Conservation (phyloP, 2,113 vertebrate genomes). For the Toxotes jaculatrix region DNA sequence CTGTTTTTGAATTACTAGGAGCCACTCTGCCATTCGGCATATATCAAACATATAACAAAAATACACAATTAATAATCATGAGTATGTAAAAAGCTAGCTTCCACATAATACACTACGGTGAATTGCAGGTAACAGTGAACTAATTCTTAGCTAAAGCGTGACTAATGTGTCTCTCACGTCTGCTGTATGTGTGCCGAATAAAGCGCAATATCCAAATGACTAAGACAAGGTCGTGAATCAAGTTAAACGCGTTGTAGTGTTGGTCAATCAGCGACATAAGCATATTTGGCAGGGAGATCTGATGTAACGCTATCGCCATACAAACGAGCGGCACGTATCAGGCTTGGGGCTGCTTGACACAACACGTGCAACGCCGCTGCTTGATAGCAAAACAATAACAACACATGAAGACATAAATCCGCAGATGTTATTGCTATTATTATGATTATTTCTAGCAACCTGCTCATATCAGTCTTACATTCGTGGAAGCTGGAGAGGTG, state of each 20-base stretch:
- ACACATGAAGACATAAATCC: background rate
- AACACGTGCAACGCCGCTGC: constrained; percentile 81
- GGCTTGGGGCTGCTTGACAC: constrained; percentile 55
- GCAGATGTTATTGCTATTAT: background rate
- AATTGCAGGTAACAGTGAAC: background rate
- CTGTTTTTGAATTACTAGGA: rapidly evolving
- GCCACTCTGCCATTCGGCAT: background rate
- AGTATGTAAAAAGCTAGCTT: background rate
- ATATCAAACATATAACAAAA: background rate
- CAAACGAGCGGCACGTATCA: constrained; percentile 22
- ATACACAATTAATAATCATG: too few species aligned
- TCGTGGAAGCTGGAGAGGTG: constrained; percentile 92
- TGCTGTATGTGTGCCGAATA: background rate
- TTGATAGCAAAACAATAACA: constrained; percentile 82
- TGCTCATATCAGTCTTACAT: constrained; percentile 84
- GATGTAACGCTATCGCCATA: constrained; percentile 40
- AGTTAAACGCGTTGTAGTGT: rapidly evolving
- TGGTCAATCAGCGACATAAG: rapidly evolving
- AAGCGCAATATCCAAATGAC: rapidly evolving
- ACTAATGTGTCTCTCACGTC: background rate
- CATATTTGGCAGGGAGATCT: background rate
- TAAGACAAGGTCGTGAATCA: background rate
- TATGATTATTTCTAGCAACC: background rate
- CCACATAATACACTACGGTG: background rate
- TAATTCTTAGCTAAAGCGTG: background rate